Percentiles rank a stretch among this genome's conserved stretches.
Conservation (phyloP, 2,797 vertebrate genomes). For the Scomberomorus guttatus region DNA sequence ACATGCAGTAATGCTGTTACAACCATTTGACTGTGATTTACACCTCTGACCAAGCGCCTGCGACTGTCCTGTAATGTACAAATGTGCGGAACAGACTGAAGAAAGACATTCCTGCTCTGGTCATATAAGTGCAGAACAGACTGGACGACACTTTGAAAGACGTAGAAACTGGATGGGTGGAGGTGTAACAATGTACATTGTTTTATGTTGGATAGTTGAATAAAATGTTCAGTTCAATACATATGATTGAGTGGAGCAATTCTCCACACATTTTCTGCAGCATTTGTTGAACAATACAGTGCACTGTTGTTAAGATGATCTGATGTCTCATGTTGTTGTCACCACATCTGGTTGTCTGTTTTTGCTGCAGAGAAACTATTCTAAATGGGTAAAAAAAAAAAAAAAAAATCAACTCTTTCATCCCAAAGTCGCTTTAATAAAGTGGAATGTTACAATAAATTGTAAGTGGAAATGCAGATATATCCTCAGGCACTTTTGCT, state of each 20-base stretch:
- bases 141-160: neutral
- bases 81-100: conserved; percentile 21
- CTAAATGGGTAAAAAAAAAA: neutral
- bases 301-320: neutral
- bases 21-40: conserved; percentile 63
- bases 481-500: neutral
- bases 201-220: neutral
- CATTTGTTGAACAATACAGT: neutral
- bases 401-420: neutral
- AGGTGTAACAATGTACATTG: neutral
- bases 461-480: neutral
- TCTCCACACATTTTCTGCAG: neutral
- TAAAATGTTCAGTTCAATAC: neutral
- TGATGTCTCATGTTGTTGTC: neutral
- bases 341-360: conserved; percentile 10
- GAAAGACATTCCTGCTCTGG: neutral
- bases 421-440: neutral
- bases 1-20: conserved; percentile 49
- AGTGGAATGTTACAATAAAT: neutral
- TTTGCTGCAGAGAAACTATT: neutral
- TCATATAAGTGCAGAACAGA: conserved; percentile 15
- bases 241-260: neutral
- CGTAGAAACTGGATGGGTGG: neutral
- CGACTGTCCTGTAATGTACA: conserved; percentile 17
- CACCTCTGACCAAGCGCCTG: conserved; percentile 32